Base-by-base conservation (phyloP, 2,888 invertebrate species). In the Caenorhabditis angaria region DNA sequence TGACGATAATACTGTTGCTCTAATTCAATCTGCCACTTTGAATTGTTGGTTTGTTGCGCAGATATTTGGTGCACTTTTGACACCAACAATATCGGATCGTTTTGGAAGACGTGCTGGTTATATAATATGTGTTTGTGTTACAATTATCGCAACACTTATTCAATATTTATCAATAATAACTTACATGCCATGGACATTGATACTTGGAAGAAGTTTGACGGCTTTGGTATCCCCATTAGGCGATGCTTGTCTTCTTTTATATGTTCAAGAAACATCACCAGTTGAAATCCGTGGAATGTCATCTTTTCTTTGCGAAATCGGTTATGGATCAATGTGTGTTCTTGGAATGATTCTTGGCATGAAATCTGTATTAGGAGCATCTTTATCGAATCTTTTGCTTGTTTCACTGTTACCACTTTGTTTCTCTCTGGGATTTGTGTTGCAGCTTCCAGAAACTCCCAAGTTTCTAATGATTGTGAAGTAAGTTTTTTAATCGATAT, bases 101-200 rank as follows among this genome's bases (percentile, higher is more conserved):
- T 84, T 74, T 57, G 85, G 85, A 24, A 63, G 85, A 61, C 84
- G 56, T 83, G 81, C 77, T n/a, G 85, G 83, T 14, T 85, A 85
- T 67, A 74, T 85, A 28, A 60, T 82, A 27, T 75, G 77, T 14
- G 67, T 76, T 27, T 47, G 58, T 18, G 61, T 73, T 14, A 81
- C 81, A 32, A 77, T 81, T 12, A 35, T 62, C 14, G 75, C 81
- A 18, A 77, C 81, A 1, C 22, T 76, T 18, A 72, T 81, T n/a
- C 81, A 81, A 61, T 76, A 74, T 51, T 60, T 77, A 50, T 79
- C 78, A 4, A 65, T 67, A 56, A 65, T 76, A 50, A 55, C 72
- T 61, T 51, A 69, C 66, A 50, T 77, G 20, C 84, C 84, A n/a
- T 82, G 81, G 61, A 67, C 81, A 12, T 60, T 84, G 24, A 77